Base-by-base conservation (phyloP, 2,888 invertebrate species). In the Orgyia antiqua region DNA sequence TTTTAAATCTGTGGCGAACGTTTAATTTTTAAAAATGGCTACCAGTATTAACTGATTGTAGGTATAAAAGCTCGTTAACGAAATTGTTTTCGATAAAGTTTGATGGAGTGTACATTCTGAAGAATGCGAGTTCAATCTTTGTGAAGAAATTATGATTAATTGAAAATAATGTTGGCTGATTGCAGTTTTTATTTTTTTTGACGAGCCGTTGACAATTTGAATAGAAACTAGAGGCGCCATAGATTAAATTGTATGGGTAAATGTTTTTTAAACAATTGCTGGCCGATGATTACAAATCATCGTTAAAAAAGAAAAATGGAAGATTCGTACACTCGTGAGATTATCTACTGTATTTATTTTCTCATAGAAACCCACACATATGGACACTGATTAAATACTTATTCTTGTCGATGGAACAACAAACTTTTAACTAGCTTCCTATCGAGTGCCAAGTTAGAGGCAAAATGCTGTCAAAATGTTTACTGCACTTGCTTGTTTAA, bases 61-160 rank as follows among this genome's bases (percentile, higher is more conserved):
- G 52, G 58, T 62, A 69, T 65, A 61, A 65, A 64, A 56, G 57
- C 63, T 72, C 65, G 71, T 71, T 75, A 72, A 54, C 58, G 44
- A 65, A 74, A 73, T 73, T 65, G 68, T 71, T 73, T 67, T 67
- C 60, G 47, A 58, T 67, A 62, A 68, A 61, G 48, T 58, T 32
- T 51, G 34, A 46, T 53, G 33, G 48, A 54, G 53, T 5, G 10
- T 57, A 58, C 47, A 23, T 51, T 44, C 46, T 46, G 25, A 43
- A 49, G 54, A 61, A 57, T 55, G 48, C 29, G 42, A 42, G 43
- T 39, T 45, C 17, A 51, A 38, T 23, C 21, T 23, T 10, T 23
- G 10, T 23, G 23, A 9, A 33, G 2, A 10, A 23, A 10, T 10
- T 33, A 41, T 53, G 58, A 61, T 64, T 58, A 51, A 62, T 61